Evolutionary conservation across 2,888 invertebrate genomes (phyloP).

Genomic region (Metopia argyrocephala): DNA sequence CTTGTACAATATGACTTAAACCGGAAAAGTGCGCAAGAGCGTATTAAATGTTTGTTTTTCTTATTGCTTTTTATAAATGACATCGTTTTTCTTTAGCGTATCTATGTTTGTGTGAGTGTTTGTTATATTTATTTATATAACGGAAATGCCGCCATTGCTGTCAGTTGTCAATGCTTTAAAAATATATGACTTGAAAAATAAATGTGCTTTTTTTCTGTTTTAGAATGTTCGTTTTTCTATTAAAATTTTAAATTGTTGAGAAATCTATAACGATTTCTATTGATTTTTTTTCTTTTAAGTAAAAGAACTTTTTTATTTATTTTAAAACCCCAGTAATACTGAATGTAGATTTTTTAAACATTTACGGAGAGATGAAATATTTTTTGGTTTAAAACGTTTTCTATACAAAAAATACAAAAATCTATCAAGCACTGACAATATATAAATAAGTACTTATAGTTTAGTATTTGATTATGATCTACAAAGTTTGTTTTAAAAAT

Average conservation of each 20-base stretch:
- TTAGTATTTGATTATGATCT: too few species aligned
- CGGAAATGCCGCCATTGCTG: slow-evolving; percentile 66
- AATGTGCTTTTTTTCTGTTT: slow-evolving; percentile 3
- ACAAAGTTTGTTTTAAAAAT: too few species aligned
- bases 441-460: too few species aligned
- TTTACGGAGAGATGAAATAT: too few species aligned
- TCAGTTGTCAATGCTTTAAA: slow-evolving; percentile 55
- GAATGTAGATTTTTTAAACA: too few species aligned
- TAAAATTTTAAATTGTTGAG: slow-evolving; percentile 41
- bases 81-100: slow-evolving; percentile 8
- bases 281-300: too few species aligned
- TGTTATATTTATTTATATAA: slow-evolving; percentile 40
- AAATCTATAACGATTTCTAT: slow-evolving; percentile 40
- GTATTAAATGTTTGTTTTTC: slow-evolving; percentile 62
- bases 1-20: slow-evolving; percentile 40
- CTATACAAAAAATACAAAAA: too few species aligned
- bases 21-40: slow-evolving; percentile 65
- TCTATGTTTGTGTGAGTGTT: slow-evolving; percentile 21
- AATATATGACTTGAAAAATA: slow-evolving; percentile 42
- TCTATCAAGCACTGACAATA: too few species aligned
- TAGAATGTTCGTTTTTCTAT: neutral
- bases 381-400: too few species aligned
- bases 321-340: too few species aligned
- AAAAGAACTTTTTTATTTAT: too few species aligned
- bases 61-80: slow-evolving; percentile 33